Percentiles rank a stretch among this genome's conserved stretches.
These are phyloP conservation scores for Phortica magna DNA, from an alignment of 2,888 invertebrate species.

Conservation along the genomic window DNA sequence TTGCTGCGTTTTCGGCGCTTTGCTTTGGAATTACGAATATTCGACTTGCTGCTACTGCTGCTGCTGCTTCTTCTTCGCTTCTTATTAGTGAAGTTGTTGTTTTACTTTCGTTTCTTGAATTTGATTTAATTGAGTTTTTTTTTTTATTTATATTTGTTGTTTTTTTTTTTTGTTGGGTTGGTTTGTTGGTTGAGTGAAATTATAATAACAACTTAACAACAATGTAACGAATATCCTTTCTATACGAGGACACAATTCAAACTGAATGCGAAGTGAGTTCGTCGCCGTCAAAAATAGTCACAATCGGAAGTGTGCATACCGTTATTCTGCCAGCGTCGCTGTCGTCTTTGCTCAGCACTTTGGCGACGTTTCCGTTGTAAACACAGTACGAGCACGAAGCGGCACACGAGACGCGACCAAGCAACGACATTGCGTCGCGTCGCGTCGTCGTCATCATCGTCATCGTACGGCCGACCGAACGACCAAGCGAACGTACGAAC, in stretches of 20 bases:
- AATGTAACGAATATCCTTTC: slow-evolving; percentile 79
- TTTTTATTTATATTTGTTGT: slow-evolving; percentile 57
- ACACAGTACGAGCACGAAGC: slow-evolving; percentile 43
- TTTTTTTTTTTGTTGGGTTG: slow-evolving; percentile 56
- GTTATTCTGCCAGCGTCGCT: slow-evolving; percentile 65
- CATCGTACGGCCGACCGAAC: not conserved
- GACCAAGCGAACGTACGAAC: not conserved
- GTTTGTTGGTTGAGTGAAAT: slow-evolving; percentile 66
- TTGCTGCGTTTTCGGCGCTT: slow-evolving; percentile 15
- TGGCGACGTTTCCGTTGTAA: slow-evolving; percentile 53
- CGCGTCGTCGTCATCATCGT: not conserved
- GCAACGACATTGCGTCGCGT: not conserved
- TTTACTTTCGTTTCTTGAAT: slow-evolving; percentile 36
- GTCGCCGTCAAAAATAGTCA: slow-evolving; percentile 77
- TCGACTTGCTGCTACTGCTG: slow-evolving; percentile 35
- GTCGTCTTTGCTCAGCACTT: slow-evolving; percentile 48
- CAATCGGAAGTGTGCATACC: slow-evolving; percentile 53
- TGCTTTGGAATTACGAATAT: not conserved
- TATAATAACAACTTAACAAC: slow-evolving; percentile 78
- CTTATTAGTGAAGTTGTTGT: slow-evolving; percentile 1
- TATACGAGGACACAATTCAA: slow-evolving; percentile 79
- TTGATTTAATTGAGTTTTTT: slow-evolving; percentile 45
- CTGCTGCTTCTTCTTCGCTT: slow-evolving; percentile 10
- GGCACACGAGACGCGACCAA: slow-evolving; percentile 27
- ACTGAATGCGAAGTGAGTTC: slow-evolving; percentile 77